Evolutionary conservation across 2,113 vertebrate species (phyloP), one percentile per base, ranked within the genome.

Genomic region (Laticauda laticaudata): DNA sequence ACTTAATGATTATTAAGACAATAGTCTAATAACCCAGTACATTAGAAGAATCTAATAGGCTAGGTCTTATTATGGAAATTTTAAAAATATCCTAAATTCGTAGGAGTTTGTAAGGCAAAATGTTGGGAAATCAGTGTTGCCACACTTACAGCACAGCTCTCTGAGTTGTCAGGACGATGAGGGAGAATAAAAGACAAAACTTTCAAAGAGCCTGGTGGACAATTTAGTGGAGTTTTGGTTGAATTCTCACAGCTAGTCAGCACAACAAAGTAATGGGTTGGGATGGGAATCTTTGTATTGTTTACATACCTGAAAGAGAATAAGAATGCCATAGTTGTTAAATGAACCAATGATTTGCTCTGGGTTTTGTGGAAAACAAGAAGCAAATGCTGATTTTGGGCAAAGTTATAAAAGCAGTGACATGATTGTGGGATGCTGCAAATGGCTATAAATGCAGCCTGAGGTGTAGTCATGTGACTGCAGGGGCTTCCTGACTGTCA

Each of bases 191-290:
- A 99, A 53, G 99, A 96, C 5, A 95, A 90, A 55, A 93, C 98
- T 15, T 98, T 97, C 92, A 99, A 95, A 1, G 96, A 96, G 3
- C 96, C 98, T 12, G 89, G 5, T 14, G 88, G 5, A 81, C 99
- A 99, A 86, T 94, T 91, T 0, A 94, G 11, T 0, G 98, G 98
- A 15, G 96, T 95, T 24, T 97, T 89, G 54, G 89, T 93, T 0
- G 29, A 91, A 95, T 99, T 93, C 93, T 95, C 96, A 95, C 99
- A 99, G 90, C 98, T 99, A 3, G 98, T 99, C 96, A 99, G 96
- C 92, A 99, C 95, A 95, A 99, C 56, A n/a, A 97, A 99, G 97
- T 98, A 99, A 95, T 99, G 99, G 0, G 99, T 99, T 11, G 99
- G 99, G 59, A 98, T 93, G 6, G 97, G 98, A 86, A 98, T 96